Base-by-base conservation (phyloP, 2,797 vertebrate genomes). In the Oryzias dopingdopingensis region DNA sequence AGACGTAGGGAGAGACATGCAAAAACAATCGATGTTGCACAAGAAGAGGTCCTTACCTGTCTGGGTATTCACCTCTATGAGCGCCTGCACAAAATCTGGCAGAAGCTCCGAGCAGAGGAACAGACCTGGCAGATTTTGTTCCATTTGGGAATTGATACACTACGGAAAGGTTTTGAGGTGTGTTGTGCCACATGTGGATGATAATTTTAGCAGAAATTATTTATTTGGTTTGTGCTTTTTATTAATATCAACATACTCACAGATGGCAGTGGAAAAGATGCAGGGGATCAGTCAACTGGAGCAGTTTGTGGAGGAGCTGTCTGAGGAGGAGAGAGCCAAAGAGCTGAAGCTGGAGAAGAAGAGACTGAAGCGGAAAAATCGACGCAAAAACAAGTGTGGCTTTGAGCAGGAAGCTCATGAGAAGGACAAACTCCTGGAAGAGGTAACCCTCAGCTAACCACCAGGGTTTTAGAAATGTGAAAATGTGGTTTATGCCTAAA, bases 71-170 rank as follows among this genome's bases (percentile, higher is more conserved):
- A 98, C 75, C 93, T 99, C 16, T 98, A 96, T 18, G 96, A 98
- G 86, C 91, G 97, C 65, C 84, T 98, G 67, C 96, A 98, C 86
- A 92, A 93, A 59, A 96, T 99, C 90, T 99, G 97, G 97, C 97
- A 97, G 74, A 99, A 99, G 74, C 87, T 98, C 16, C 83, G 95
- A 69, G 96, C 95, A 0, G 96, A 99, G 84, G 96, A 98, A 64
- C 97, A 99, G 80, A 99, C 96, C 0, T 98, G 96, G 96, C 96
- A 97, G 84, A 95, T 99, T 89, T 90, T 99, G 54, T 98, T 97
- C 65, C 96, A 96, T 82, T 88, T 98, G 65, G 96, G 96, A 42
- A 94, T 98, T 0, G 96, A 98, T 67, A 94, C 95, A 46, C 83
- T 99, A 46, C 96, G 96, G 44, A 98, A 97, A 88, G 95, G 94